Base-by-base conservation (phyloP, 2,888 invertebrate genomes). In the Petrophora chlorosata region DNA sequence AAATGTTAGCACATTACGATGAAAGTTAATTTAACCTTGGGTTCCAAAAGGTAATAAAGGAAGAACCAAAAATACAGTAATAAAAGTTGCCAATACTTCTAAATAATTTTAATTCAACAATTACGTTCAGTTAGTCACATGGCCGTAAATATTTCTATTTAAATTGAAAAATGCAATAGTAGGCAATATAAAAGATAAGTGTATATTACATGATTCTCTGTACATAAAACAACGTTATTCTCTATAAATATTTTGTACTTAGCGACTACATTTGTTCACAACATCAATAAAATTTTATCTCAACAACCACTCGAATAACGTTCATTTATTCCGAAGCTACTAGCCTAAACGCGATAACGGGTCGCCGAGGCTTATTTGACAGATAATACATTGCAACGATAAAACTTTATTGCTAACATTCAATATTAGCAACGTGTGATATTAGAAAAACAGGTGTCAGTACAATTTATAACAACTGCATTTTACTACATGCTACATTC, bases 201-300 rank as follows among this genome's bases (percentile, higher is more conserved):
- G 55, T 54, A 69, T 63, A 65, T 58, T 54, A 68, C 59, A 69
- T 58, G 57, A 67, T 59, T 66, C 53, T 63, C 52, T 63, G 53
- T 69, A 69, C 56, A 65, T 34, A 47, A 64, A 65, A 57, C 56
- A 61, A 49, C 39, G 22, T 17, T 59, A 64, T 53, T 56, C 38
- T 51, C 54, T 61, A 59, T 46, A 63, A 56, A 49, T 43, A 49
- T 61, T 56, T 70, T 72, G 61, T 70, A 80, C 69, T 74, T 69
- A 78, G 68, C 72, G 62, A 67, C 75, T 75, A 74, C 67, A 65
- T 69, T 63, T 63, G 59, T 72, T 61, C 62, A 74, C 70, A 82
- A 81, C 79, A 77, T 74, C 73, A 79, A 81, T 85, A 80, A 69
- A 52, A 67, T 54, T 72, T 76, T 83, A 82, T 85, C 82, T 73